Evolutionary conservation across 1,140 invertebrate genomes (phyloP).

Genomic region (Penaeus indicus): DNA sequence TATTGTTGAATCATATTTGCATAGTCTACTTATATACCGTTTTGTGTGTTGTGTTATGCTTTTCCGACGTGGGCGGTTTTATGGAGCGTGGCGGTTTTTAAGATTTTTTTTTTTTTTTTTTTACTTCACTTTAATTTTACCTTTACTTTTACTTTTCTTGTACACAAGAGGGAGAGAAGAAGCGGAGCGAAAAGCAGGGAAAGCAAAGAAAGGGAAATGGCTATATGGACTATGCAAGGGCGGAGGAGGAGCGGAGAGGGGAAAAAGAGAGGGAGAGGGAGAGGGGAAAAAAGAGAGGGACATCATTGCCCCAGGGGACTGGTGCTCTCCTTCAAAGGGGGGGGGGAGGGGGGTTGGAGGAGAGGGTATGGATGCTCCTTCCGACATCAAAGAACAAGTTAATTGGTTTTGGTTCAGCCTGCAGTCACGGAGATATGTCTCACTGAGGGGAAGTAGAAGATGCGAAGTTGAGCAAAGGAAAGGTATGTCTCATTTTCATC

Average conservation of each 20-base stretch:
- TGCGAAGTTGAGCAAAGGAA: neutral
- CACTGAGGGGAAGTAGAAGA: neutral
- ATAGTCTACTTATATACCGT: too few species aligned
- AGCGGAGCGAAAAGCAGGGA: neutral
- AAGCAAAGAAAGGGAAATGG: neutral
- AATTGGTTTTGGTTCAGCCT: conserved; percentile 45
- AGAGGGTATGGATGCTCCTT: conserved; percentile 45
- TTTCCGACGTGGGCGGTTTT: too few species aligned
- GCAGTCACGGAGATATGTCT: neutral
- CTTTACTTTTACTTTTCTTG: too few species aligned
- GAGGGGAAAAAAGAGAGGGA: neutral
- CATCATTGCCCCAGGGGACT: conserved; percentile 9
- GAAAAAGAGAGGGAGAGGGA: neutral
- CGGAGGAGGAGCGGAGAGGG: neutral
- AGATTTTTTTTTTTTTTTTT: too few species aligned
- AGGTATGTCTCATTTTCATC: neutral
- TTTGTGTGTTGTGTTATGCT: too few species aligned
- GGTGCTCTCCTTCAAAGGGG: conserved; percentile 36
- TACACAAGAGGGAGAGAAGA: conserved; percentile 3
- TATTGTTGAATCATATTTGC: too few species aligned
- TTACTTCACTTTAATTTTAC: too few species aligned
- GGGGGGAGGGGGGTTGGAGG: neutral
- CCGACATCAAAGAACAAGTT: conserved; percentile 42
- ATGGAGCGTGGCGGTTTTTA: too few species aligned
- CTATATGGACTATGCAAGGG: neutral